Evolutionary conservation across 2,888 invertebrate species (phyloP).

Genomic region (Amphiduros pacificus): DNA sequence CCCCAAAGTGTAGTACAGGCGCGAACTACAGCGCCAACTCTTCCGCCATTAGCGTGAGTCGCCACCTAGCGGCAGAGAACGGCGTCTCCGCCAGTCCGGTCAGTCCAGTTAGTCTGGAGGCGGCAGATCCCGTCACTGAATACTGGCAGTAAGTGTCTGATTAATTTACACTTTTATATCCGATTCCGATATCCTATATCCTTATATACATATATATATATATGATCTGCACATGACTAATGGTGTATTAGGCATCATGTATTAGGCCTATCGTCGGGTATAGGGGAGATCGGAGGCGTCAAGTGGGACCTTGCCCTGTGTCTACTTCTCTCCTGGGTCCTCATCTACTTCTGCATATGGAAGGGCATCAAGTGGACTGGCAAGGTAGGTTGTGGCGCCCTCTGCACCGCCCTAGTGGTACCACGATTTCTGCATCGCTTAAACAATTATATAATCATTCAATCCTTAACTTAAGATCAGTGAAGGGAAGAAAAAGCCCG

Average conservation of each 20-base stretch:
- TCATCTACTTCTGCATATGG: constrained; percentile 58
- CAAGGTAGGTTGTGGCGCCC: constrained; percentile 53
- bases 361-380: constrained; percentile 57
- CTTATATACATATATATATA: too few species aligned
- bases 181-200: too few species aligned
- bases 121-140: constrained; percentile 23
- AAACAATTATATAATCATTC: too few species aligned
- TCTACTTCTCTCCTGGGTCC: constrained; percentile 65
- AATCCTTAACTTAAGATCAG: too few species aligned
- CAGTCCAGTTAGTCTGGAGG: neutral
- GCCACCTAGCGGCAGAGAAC: too few species aligned
- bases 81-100: too few species aligned
- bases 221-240: too few species aligned
- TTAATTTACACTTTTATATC: neutral
- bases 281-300: constrained; percentile 82
- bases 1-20: constrained; percentile 39
- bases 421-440: too few species aligned
- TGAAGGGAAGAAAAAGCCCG: too few species aligned
- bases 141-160: constrained; percentile 59
- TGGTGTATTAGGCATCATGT: constrained; percentile 69
- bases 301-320: constrained; percentile 92
- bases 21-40: neutral
- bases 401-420: too few species aligned
- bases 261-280: constrained; percentile 86
- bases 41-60: too few species aligned